Base-by-base conservation (phyloP, 2,888 invertebrate species). In the Drosophila merina region DNA sequence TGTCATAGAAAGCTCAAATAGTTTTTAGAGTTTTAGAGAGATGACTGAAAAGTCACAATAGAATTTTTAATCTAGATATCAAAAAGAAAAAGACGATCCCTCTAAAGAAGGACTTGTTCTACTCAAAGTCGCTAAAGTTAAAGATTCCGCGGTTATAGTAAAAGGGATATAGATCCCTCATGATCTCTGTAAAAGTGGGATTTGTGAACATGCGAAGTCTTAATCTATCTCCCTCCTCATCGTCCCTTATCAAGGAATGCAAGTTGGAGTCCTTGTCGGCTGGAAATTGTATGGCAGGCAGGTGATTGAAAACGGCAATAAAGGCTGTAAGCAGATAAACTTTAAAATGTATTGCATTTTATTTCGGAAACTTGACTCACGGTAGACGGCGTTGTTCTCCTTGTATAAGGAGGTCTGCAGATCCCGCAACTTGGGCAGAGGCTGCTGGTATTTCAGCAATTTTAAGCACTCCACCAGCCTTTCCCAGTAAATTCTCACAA, bases 91-190 rank as follows among this genome's bases (percentile, higher is more conserved):
- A 14, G 14, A 2, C 20, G 20, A 20, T 20, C 20, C 2, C 2
- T 20, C 2, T 20, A 20, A 20, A 20, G 20, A 20, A 14, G 14
- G 14, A 14, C 14, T 14, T 14, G 1, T 14, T 14, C 14, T 51
- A 45, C 4, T 40, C 1, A 6, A 67, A 86, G 38, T 81, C 82
- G 3, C 33, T 54, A 30, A 81, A 79, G 30, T 80, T 70, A 9
- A 88, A 75, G 4, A 88, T 9, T 8, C 90, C 89, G 0, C 88
- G 81, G 47, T 83, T 82, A 38, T 89, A 81, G 58, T 74, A 90
- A 73, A 90, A 91, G 3, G 88, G 88, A 56, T 89, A 83, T 0
- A 89, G 28, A 2, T 88, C 88, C 52, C 75, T 79, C 75, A 90
- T 86, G 0, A 83, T 66, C 14, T 75, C 73, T 0, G 71, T 68